A percentile compares a stretch with the other conserved stretches of the same genome.
These are phyloP conservation scores for Chymomyza caudatula DNA, from an alignment of 2,888 invertebrate species.

Conservation along the genomic window DNA sequence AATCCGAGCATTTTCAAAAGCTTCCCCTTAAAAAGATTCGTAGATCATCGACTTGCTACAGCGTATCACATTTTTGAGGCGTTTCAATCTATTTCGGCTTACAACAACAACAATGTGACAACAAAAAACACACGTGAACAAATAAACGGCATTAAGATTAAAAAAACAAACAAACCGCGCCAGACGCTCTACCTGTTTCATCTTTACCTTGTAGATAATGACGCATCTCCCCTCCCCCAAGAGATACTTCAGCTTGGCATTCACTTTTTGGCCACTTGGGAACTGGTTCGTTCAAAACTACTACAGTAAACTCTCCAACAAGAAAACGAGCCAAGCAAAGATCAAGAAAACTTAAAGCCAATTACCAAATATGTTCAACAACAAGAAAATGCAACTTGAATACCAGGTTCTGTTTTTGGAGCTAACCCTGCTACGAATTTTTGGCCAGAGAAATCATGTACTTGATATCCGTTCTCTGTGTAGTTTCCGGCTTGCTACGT, in stretches of 20 bases:
- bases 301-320: neutral
- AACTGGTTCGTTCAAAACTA: neutral
- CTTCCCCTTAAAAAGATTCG: too few relatives aligned
- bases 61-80: neutral
- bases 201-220: neutral
- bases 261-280: neutral
- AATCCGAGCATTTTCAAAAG: too few relatives aligned
- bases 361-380: neutral
- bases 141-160: neutral
- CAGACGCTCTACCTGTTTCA: neutral
- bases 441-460: neutral
- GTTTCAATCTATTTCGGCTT: neutral
- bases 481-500: slow-evolving; percentile 60
- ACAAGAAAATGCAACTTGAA: neutral
- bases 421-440: neutral
- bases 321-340: neutral
- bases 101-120: neutral
- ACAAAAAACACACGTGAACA: neutral
- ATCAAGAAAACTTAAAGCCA: neutral
- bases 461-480: slow-evolving; percentile 11
- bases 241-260: neutral
- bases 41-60: neutral
- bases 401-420: neutral
- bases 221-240: too few relatives aligned
- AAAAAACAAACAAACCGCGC: neutral